Evolutionary conservation across 1,140 invertebrate genomes (phyloP).

Genomic region (Pseudomyrmex flavicornis): DNA sequence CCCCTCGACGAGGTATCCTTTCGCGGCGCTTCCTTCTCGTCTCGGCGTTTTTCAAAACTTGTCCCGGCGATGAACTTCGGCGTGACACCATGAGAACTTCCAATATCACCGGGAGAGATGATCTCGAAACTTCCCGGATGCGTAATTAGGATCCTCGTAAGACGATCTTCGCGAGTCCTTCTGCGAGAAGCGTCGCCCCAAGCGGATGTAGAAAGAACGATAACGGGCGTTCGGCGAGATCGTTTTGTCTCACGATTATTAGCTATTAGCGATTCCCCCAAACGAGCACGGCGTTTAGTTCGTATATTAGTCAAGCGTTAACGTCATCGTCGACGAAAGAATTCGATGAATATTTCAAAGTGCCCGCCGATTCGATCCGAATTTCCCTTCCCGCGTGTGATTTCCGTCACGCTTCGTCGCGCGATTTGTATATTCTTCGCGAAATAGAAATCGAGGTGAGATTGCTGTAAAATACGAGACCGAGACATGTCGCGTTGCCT

Average conservation of each 20-base stretch:
- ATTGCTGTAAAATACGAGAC: slow-evolving; percentile 40
- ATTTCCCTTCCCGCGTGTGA: neutral
- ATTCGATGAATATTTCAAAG: no score
- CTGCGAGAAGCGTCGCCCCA: slow-evolving; percentile 2
- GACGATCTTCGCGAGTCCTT: slow-evolving; percentile 49
- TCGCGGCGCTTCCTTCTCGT: neutral
- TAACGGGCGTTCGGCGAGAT: slow-evolving; percentile 20
- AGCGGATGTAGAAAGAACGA: neutral
- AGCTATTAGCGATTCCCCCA: neutral
- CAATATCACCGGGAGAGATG: slow-evolving; percentile 67
- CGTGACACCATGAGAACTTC: slow-evolving; percentile 66
- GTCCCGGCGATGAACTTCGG: slow-evolving; percentile 63
- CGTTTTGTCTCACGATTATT: slow-evolving; percentile 6
- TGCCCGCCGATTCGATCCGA: no score
- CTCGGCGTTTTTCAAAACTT: slow-evolving; percentile 61
- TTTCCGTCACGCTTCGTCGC: neutral
- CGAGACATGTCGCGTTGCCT: slow-evolving; percentile 37
- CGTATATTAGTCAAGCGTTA: no score
- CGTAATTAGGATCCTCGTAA: slow-evolving; percentile 69
- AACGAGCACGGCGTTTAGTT: neutral
- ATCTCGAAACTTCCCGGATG: slow-evolving; percentile 63
- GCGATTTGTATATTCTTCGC: neutral
- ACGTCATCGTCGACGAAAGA: no score
- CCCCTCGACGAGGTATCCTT: slow-evolving; percentile 50
- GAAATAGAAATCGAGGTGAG: slow-evolving; percentile 15